These are phyloP conservation scores for Rallus crepitans DNA, from an alignment of 2,797 vertebrate species.

Conservation along the genomic window DNA sequence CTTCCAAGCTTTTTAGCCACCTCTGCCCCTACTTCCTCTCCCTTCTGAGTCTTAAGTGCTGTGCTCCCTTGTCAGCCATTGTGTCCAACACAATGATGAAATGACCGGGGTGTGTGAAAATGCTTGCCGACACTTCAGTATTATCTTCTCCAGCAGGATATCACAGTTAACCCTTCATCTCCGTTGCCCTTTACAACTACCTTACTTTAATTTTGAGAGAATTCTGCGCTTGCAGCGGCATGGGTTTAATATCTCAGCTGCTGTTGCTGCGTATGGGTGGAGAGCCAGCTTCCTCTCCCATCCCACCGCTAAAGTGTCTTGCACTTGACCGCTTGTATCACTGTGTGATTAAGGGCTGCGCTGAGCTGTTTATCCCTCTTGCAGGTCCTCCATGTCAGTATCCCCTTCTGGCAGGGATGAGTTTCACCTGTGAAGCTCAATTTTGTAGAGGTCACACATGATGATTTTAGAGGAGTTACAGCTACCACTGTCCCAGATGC, in stretches of 20 bases:
- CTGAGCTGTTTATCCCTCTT: neutral
- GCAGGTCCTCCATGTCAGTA: neutral
- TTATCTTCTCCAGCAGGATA: slow-evolving; percentile 43
- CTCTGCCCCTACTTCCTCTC: neutral
- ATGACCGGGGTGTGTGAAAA: neutral
- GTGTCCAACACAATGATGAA: neutral
- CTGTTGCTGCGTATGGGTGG: neutral
- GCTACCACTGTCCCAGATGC: neutral
- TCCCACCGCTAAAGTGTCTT: fast-evolving
- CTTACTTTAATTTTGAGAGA: slow-evolving; percentile 30
- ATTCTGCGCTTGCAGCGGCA: fast-evolving
- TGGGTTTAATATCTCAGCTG: neutral
- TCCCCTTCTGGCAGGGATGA: neutral
- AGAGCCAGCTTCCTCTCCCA: neutral
- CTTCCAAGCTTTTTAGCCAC: neutral
- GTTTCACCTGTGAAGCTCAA: neutral
- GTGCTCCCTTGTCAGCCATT: neutral
- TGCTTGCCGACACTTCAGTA: neutral
- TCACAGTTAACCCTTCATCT: neutral
- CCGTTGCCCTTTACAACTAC: neutral
- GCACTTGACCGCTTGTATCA: neutral
- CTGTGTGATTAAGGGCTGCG: neutral
- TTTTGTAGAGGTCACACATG: neutral
- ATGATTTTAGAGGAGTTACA: neutral
- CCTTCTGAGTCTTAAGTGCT: neutral